These are phyloP conservation scores for Varroa destructor DNA, from an alignment of 1,140 invertebrate species.

Conservation along the genomic window DNA sequence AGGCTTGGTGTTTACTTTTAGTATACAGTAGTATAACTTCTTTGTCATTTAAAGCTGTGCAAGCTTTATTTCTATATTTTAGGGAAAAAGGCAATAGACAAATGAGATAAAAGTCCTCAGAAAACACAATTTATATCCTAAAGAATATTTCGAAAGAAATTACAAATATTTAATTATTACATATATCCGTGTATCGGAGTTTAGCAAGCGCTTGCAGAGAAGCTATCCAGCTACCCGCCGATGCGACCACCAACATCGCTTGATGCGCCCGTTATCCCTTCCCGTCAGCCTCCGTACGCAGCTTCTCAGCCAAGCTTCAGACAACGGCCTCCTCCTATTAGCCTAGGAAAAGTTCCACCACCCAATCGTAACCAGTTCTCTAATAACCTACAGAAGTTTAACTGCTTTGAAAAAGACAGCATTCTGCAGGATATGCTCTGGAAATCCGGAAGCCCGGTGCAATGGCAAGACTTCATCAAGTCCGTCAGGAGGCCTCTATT, in stretches of 20 bases:
- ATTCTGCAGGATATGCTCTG: slow-evolving; percentile 29
- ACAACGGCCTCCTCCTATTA: background rate
- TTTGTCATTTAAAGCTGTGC: no score
- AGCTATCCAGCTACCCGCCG: background rate
- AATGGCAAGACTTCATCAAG: slow-evolving; percentile 81
- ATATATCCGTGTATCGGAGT: no score
- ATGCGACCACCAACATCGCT: slow-evolving; percentile 6
- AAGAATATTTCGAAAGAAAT: no score
- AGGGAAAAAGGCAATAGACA: no score
- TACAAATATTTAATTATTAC: no score
- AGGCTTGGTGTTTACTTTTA: no score
- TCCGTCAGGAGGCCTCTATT: slow-evolving; percentile 65
- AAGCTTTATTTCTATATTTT: no score
- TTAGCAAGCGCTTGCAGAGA: slow-evolving; percentile 6
- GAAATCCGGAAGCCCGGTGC: slow-evolving; percentile 42
- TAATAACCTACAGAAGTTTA: slow-evolving; percentile 21
- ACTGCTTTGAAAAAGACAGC: slow-evolving; percentile 14
- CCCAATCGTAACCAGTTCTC: slow-evolving; percentile 4
- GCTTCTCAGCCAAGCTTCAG: background rate
- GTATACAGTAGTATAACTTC: no score
- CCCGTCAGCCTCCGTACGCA: background rate
- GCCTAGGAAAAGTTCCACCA: background rate
- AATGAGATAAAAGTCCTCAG: no score
- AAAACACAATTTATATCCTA: no score
- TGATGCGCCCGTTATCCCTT: slow-evolving; percentile 16